Conservation (phyloP, 1,140 invertebrate genomes). For the Dendrolimus kikuchii region DNA sequence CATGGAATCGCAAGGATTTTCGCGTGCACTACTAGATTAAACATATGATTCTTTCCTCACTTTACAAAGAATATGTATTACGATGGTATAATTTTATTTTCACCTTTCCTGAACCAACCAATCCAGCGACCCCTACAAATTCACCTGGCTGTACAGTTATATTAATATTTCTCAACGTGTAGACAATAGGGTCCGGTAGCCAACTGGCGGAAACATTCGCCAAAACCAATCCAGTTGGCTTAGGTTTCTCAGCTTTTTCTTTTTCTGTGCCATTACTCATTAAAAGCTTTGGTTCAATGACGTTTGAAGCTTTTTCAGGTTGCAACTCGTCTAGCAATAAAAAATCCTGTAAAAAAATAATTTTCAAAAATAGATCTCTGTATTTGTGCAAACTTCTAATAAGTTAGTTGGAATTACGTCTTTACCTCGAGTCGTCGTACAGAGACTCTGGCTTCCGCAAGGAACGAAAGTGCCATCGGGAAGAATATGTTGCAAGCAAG, state of each 20-base stretch:
- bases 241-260: slow-evolving; percentile 26
- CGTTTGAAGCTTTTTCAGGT: slow-evolving; percentile 24
- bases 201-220: slow-evolving; percentile 75
- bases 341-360: slow-evolving; percentile 55
- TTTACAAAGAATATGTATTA: not conserved
- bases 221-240: slow-evolving; percentile 58
- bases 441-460: slow-evolving; percentile 77
- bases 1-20: too few species aligned
- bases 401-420: not conserved
- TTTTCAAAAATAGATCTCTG: slow-evolving; percentile 13
- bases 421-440: slow-evolving; percentile 75
- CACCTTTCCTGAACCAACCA: slow-evolving; percentile 87
- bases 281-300: slow-evolving; percentile 23
- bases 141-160: slow-evolving; percentile 75
- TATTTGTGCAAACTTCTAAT: not conserved
- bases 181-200: slow-evolving; percentile 72
- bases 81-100: slow-evolving; percentile 2
- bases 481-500: slow-evolving; percentile 82
- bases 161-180: slow-evolving; percentile 77
- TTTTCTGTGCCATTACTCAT: slow-evolving; percentile 43
- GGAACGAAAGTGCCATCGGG: slow-evolving; percentile 75
- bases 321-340: slow-evolving; percentile 70
- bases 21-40: too few species aligned
- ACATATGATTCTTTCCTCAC: too few species aligned
- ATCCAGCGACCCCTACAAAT: slow-evolving; percentile 82